A percentile compares a stretch with the other conserved stretches of the same genome.
Conservation (phyloP, 2,797 vertebrate genomes). For the Centropyge bicolor region DNA sequence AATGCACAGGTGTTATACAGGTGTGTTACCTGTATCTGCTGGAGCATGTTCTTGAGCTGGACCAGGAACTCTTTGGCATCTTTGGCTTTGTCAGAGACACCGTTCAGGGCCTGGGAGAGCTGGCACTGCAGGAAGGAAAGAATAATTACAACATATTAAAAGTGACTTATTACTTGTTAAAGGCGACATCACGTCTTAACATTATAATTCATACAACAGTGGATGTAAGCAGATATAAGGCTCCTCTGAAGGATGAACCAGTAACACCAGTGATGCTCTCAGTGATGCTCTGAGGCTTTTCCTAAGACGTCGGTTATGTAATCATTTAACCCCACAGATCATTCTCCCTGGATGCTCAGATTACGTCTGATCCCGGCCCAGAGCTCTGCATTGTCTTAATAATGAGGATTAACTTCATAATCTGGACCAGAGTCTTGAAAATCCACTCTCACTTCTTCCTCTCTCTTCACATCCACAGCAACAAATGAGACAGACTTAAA, state of each 20-base stretch:
- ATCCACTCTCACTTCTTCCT: not conserved
- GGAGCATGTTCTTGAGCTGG: slow-evolving; percentile 96
- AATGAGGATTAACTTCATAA: slow-evolving; percentile 35
- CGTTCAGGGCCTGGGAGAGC: slow-evolving; percentile 96
- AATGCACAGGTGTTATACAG: not conserved
- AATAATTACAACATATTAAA: not conserved
- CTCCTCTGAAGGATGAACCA: not conserved
- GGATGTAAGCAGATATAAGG: too few relatives aligned
- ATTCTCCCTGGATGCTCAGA: slow-evolving; percentile 46
- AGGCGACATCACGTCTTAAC: too few relatives aligned
- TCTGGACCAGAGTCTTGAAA: slow-evolving; percentile 36
- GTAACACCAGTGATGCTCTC: slow-evolving; percentile 9
- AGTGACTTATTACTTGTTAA: too few relatives aligned
- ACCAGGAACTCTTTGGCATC: slow-evolving; percentile 99
- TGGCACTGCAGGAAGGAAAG: slow-evolving; percentile 87
- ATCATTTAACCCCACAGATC: slow-evolving; percentile 27
- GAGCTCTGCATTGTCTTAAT: slow-evolving; percentile 19
- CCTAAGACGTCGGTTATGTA: slow-evolving; percentile 43
- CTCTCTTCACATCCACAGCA: not conserved
- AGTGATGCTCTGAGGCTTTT: slow-evolving; percentile 14
- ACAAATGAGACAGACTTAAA: slow-evolving; percentile 7
- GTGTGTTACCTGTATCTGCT: slow-evolving; percentile 94
- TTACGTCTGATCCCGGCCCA: slow-evolving; percentile 40
- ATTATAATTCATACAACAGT: too few relatives aligned
- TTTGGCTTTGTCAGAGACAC: slow-evolving; percentile 97